These are phyloP conservation scores for Zeugodacus cucurbitae DNA, from an alignment of 1,140 invertebrate species.

Conservation along the genomic window DNA sequence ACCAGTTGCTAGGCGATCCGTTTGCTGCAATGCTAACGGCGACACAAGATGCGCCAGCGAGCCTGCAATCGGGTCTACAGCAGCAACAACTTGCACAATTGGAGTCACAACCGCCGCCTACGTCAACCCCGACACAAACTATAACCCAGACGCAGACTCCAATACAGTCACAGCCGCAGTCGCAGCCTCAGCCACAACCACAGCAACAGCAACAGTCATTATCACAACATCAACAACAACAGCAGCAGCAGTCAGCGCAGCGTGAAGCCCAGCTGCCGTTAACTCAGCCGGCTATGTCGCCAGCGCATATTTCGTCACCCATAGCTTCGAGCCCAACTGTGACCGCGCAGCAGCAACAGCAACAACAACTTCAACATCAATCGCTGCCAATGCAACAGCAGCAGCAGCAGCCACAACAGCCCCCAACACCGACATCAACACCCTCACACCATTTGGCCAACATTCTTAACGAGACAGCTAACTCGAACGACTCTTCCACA, in stretches of 20 bases:
- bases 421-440: slow-evolving; percentile 48
- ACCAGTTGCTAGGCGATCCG: slow-evolving; percentile 32
- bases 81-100: slow-evolving; percentile 36
- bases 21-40: slow-evolving; percentile 35
- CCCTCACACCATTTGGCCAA: slow-evolving; percentile 61
- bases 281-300: slow-evolving; percentile 50
- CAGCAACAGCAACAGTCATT: slow-evolving; percentile 47
- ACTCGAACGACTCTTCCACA: slow-evolving; percentile 63
- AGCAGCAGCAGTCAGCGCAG: slow-evolving; percentile 9
- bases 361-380: slow-evolving; percentile 39
- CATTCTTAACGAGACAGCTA: slow-evolving; percentile 62
- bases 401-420: slow-evolving; percentile 45
- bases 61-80: neutral
- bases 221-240: slow-evolving; percentile 47
- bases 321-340: slow-evolving; percentile 40
- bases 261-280: slow-evolving; percentile 44
- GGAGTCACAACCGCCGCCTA: neutral
- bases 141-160: neutral
- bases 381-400: slow-evolving; percentile 34
- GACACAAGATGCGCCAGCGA: neutral
- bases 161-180: neutral
- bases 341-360: slow-evolving; percentile 19
- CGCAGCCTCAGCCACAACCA: neutral
- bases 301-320: slow-evolving; percentile 58
- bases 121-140: neutral